phyloP scores from a whole-genome alignment of 2,888 invertebrate genomes.

The Diaprepes abbreviatus region DNA sequence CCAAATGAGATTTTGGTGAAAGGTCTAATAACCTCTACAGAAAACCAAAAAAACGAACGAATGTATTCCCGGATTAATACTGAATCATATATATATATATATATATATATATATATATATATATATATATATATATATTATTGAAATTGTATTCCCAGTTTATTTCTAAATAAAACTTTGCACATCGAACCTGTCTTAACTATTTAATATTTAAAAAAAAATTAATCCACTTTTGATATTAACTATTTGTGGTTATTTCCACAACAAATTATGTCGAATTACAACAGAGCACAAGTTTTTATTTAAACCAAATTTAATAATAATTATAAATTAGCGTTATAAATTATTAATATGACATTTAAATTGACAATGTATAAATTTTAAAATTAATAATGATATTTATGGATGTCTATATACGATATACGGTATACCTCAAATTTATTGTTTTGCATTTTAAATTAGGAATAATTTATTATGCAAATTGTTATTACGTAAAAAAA shows the following conservation, averaged over 20 bases:
- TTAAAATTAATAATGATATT: background rate
- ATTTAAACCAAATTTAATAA: slow-evolving; percentile 4
- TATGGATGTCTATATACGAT: background rate
- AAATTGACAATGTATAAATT: slow-evolving; percentile 1
- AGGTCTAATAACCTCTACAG: too few species aligned
- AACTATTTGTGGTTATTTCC: too few species aligned
- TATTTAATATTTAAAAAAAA: too few species aligned
- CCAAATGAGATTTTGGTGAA: too few species aligned
- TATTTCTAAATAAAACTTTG: background rate
- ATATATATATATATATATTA: too few species aligned
- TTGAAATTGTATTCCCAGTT: background rate
- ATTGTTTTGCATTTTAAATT: background rate
- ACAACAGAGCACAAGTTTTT: background rate
- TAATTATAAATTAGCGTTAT: background rate
- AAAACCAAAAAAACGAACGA: too few species aligned
- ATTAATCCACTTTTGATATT: too few species aligned
- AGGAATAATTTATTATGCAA: background rate
- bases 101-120: too few species aligned
- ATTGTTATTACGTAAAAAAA: background rate
- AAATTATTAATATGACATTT: background rate
- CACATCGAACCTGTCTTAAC: too few species aligned
- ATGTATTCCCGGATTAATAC: too few species aligned
- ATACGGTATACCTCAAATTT: background rate
- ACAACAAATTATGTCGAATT: background rate
- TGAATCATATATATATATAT: too few species aligned